A percentile compares a stretch with the other conserved stretches of the same genome.
These are phyloP conservation scores for Mustela lutreola DNA, from an alignment of 2,113 vertebrate species.

Conservation along the genomic window DNA sequence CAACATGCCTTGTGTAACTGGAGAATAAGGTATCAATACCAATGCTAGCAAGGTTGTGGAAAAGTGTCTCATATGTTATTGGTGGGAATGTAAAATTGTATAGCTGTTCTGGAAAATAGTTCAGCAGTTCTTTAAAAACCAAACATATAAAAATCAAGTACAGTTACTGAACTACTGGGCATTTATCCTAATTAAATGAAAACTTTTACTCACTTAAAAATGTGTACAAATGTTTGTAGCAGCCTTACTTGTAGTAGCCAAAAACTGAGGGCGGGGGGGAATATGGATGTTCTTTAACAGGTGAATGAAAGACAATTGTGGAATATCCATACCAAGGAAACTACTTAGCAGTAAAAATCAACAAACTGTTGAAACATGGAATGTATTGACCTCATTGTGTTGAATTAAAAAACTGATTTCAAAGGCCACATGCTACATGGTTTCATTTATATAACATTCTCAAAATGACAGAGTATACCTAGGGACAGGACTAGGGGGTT, in stretches of 20 bases:
- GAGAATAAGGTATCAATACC: background rate
- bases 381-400: background rate
- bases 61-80: background rate
- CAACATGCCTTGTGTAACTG: background rate
- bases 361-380: background rate
- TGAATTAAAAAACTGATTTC: background rate
- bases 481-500: background rate
- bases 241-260: background rate
- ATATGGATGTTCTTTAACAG: background rate
- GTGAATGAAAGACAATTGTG: background rate
- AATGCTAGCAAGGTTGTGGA: background rate
- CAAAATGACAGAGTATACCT: background rate
- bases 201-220: background rate
- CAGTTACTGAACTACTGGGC: background rate
- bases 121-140: background rate
- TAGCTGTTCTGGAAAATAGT: background rate
- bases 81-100: background rate
- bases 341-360: background rate
- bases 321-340: background rate
- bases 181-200: background rate
- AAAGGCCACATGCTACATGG: background rate
- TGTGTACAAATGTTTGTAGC: background rate
- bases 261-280: background rate
- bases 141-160: background rate
- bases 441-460: background rate